Base-by-base conservation (phyloP, 2,888 invertebrate species). In the Pardosa pseudoannulata region DNA sequence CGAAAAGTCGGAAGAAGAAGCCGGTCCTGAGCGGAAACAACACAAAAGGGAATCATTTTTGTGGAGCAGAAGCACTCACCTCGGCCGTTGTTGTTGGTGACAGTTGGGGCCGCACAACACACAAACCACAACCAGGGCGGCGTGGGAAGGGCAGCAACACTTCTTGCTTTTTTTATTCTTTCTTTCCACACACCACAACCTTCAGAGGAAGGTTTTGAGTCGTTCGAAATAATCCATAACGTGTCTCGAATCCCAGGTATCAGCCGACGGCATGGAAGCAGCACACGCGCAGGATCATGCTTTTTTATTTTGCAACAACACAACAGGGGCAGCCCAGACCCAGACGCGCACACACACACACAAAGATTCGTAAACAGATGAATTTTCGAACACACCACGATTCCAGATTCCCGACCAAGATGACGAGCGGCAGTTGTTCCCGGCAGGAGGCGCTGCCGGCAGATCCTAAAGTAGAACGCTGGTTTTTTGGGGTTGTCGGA, bases 11-110 rank as follows among this genome's bases (percentile, higher is more conserved):
- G 41, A 46, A 46, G 41, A 9, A 2, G 41, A 2, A 16, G 16
- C 36, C 11, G n/a, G n/a, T n/a, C n/a, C n/a, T n/a, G n/a, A n/a
- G 41, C 23, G 9, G 56, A 56, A 56, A n/a, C n/a, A n/a, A n/a
- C n/a, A n/a, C n/a, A n/a, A n/a, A 19, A 56, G 23, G 23, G 56
- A 56, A 23, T 56, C 56, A 23, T 23, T 46, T 56, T 11, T n/a
- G n/a, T n/a, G n/a, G n/a, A n/a, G n/a, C n/a, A n/a, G n/a, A n/a
- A 23, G 16, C 23, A 56, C 56, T 56, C 56, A 56, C 56, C 23
- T 56, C 56, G 56, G 56, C 56, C 56, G 56, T 56, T 56, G 56
- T 56, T 56, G 56, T 56, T 56, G 56, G 1, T 56, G 56, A 56
- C 56, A 56, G 56, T 19, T 6, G 56, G n/a, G 11, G 56, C 56